phyloP scores from a whole-genome alignment of 2,113 vertebrate species.

The Petrocephalus microphthalmus region DNA sequence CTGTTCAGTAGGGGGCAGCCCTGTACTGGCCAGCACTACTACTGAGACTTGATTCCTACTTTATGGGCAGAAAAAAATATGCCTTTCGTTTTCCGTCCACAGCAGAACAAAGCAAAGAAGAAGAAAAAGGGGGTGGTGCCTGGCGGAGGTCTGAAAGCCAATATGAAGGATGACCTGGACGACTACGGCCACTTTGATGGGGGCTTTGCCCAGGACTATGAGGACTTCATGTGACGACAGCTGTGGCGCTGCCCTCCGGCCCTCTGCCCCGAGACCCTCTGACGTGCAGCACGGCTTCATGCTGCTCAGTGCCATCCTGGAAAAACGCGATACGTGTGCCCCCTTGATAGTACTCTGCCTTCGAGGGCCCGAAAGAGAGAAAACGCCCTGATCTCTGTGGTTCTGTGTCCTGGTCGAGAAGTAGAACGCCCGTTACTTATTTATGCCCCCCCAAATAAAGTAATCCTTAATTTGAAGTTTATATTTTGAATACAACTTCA shows the following conservation, averaged over 20 bases:
- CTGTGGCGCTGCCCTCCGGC: slow-evolving; percentile 37
- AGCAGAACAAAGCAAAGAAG: slow-evolving; percentile 87
- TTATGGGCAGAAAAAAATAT: neutral
- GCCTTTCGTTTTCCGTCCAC: slow-evolving; percentile 19
- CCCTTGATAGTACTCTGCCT: slow-evolving; percentile 31
- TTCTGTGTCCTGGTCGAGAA: slow-evolving; percentile 9
- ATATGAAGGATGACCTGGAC: slow-evolving; percentile 77
- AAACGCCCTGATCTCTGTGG: neutral
- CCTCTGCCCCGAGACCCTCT: slow-evolving; percentile 63
- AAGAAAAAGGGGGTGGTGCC: slow-evolving; percentile 75
- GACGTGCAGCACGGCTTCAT: slow-evolving; percentile 72
- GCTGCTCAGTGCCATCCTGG: slow-evolving; percentile 81
- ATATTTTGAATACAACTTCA: slow-evolving; percentile 6
- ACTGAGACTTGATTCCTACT: neutral
- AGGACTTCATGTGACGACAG: slow-evolving; percentile 83
- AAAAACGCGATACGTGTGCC: slow-evolving; percentile 44
- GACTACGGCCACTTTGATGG: slow-evolving; percentile 76
- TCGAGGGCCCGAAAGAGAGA: slow-evolving; percentile 21
- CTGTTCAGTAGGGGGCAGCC: neutral
- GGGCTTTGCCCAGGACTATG: slow-evolving; percentile 77
- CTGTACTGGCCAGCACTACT: neutral
- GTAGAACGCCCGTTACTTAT: neutral
- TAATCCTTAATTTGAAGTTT: slow-evolving; percentile 10
- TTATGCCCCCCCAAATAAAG: slow-evolving; percentile 4
- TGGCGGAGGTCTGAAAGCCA: slow-evolving; percentile 78